A percentile compares a stretch with the other conserved stretches of the same genome.
Conservation (phyloP, 2,888 invertebrate genomes). For the Ischnus inquisitorius region DNA sequence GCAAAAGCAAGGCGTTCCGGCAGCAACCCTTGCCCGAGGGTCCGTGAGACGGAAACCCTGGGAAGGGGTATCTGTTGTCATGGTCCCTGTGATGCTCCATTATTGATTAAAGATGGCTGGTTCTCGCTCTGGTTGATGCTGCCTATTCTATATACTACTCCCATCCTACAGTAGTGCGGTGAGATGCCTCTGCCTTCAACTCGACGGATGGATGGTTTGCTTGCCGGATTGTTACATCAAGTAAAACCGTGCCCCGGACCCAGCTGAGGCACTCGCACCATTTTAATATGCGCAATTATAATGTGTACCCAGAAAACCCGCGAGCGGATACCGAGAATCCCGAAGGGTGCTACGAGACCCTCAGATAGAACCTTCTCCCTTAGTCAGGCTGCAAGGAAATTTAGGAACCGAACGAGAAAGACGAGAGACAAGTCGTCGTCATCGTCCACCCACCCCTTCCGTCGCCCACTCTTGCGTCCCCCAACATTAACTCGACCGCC, state of each 20-base stretch:
- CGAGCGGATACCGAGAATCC: constrained; percentile 24
- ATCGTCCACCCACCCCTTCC: constrained; percentile 34
- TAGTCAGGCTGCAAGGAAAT: constrained; percentile 59
- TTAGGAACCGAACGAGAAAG: constrained; percentile 40
- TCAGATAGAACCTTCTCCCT: constrained; percentile 52
- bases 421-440: constrained; percentile 38
- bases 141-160: constrained; percentile 28
- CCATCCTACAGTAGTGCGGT: constrained; percentile 1
- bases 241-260: constrained; percentile 70
- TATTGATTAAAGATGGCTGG: constrained; percentile 86
- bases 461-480: constrained; percentile 62
- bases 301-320: constrained; percentile 79
- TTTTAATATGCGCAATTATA: constrained; percentile 86
- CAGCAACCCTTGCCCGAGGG: constrained; percentile 82
- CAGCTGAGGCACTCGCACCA: constrained; percentile 78
- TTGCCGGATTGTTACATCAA: constrained; percentile 69
- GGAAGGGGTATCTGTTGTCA: constrained; percentile 85
- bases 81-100: constrained; percentile 85
- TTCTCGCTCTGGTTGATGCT: constrained; percentile 55
- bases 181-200: constrained; percentile 20
- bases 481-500: constrained; percentile 50
- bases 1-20: constrained; percentile 75
- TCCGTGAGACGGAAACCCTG: constrained; percentile 80
- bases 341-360: constrained; percentile 13
- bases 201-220: constrained; percentile 49